Base-by-base conservation (phyloP, 2,888 invertebrate genomes). In the Agrilus mali region DNA sequence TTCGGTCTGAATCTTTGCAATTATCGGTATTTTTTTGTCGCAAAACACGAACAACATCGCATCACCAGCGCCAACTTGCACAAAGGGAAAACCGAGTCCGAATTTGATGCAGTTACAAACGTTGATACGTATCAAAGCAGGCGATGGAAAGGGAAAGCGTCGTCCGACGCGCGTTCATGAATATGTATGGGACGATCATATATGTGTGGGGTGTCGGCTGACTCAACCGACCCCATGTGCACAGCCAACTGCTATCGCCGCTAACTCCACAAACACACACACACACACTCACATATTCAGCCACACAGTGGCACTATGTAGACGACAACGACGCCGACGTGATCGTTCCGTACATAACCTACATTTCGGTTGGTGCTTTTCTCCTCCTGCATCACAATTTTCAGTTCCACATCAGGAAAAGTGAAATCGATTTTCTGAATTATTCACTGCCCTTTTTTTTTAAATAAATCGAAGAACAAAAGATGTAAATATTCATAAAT, bases 191-290 rank as follows among this genome's bases (percentile, higher is more conserved):
- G 54, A 53, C 56, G 55, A 59, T 27, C 27, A 27, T 27, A 27
- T 27, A 27, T 61, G 61, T 60, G 61, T 57, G 60, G 61, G 56
- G 54, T 27, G 27, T 27, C 53, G 51, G 42, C 38, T 42, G 57
- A 59, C 60, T 64, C 64, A 65, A 58, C 64, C 64, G 64, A 61
- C 60, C 60, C 60, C 61, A 61, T 63, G 61, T 63, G 60, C 56
- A 60, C 51, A 45, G 55, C 54, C 55, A 56, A 59, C 57, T 57
- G 51, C 57, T 57, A 53, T 55, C 54, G 55, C 53, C 51, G 56
- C 56, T 56, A 56, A 51, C 48, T 55, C 56, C 53, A 55, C 56
- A 58, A 56, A 59, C 54, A 57, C 57, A 54, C 56, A 34, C 34
- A 34, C 34, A 38, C 49, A 43, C 40, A 27, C n/a, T n/a, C n/a